Base-by-base conservation (phyloP, 2,888 invertebrate species). In the Ametastegia equiseti region DNA sequence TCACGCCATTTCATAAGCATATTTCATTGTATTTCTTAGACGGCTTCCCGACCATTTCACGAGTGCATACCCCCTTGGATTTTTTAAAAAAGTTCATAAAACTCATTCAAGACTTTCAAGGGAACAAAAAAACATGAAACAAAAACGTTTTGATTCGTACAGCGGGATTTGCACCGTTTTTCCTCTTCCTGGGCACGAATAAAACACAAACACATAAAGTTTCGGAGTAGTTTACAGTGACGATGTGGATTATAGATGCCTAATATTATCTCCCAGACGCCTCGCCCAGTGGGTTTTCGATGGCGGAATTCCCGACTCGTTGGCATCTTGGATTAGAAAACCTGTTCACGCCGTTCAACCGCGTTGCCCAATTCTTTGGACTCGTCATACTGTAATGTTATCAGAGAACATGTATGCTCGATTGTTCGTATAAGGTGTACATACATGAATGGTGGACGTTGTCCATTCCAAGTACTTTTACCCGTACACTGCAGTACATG, bases 261-360 rank as follows among this genome's bases (percentile, higher is more conserved):
- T 69, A 69, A 69, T 42, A 42, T 42, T 19, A 23, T 39, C 63
- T 30, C 71, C 6, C 30, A 45, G 3, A 71, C 45, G 71, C 30
- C 30, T 71, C 30, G 71, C 30, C 47, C 71, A 71, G 30, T 47
- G 45, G n/a, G 27, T 71, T 71, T 71, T 71, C n/a, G 45, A 30
- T 23, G 69, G 45, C 7, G 45, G 45, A 71, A 71, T 47, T 71
- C 27, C 27, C 45, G 69, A 15, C 45, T 42, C 45, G 45, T 45
- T 71, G 19, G 39, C 23, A 71, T 71, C 30, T 71, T 13, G 71
- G 71, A 71, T 47, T 71, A 45, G 71, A 71, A 71, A 71, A 71
- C 71, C 71, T 71, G 45, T 45, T 71, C 30, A 27, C 71, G 47
- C 47, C 47, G 65, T 19, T n/a, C 19, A 67, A 45, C 27, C 71